phyloP scores from a whole-genome alignment of 1,140 invertebrate species.

The Hycleus phaleratus region DNA sequence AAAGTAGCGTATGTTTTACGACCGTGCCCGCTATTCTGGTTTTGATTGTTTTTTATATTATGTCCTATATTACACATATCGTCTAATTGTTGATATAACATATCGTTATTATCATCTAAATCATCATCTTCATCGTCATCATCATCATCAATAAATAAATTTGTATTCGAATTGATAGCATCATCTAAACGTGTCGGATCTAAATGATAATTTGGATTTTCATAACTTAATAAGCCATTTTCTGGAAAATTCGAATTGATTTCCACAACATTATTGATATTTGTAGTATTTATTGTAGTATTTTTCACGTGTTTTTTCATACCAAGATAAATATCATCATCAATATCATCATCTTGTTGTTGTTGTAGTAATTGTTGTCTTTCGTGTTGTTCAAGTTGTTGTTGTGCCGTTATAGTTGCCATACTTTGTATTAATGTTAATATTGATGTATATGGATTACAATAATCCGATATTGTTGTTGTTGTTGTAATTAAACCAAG shows the following conservation, averaged over 20 bases:
- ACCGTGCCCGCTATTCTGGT: constrained; percentile 23
- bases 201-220: constrained; percentile 81
- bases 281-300: neutral
- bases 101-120: constrained; percentile 47
- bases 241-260: constrained; percentile 50
- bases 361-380: neutral
- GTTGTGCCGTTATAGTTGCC: constrained; percentile 37
- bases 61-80: constrained; percentile 45
- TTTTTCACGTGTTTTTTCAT: constrained; percentile 15
- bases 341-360: constrained; percentile 27
- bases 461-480: constrained; percentile 25
- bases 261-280: neutral
- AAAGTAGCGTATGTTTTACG: constrained; percentile 56
- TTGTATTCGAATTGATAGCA: constrained; percentile 66
- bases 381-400: no score
- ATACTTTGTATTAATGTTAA: constrained; percentile 39
- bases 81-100: constrained; percentile 56
- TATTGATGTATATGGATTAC: constrained; percentile 40
- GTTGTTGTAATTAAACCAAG: constrained; percentile 35
- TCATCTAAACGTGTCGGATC: constrained; percentile 68
- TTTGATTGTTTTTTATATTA: constrained; percentile 1
- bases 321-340: constrained; percentile 42
- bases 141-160: constrained; percentile 28
- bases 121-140: no score
- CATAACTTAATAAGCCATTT: constrained; percentile 77